Evolutionary conservation across 2,888 invertebrate genomes (phyloP).

Genomic region (Fragum sueziense): DNA sequence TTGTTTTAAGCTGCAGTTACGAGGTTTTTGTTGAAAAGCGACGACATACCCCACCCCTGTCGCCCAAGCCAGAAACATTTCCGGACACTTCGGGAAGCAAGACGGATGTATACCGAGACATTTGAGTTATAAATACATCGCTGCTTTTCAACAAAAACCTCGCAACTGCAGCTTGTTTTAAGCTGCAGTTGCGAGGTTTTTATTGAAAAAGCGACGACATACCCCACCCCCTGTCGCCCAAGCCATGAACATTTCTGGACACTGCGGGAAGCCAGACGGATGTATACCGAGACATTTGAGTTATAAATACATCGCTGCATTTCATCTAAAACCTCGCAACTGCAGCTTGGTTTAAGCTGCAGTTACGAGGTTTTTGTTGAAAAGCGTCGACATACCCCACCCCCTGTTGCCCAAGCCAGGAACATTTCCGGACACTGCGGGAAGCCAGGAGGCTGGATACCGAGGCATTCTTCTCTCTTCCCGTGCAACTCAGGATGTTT

Average conservation of each 20-base stretch:
- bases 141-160: too few relatives aligned
- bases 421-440: slow-evolving; percentile 18
- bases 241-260: slow-evolving; percentile 17
- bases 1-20: too few relatives aligned
- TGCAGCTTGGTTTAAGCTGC: too few relatives aligned
- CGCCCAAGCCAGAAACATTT: slow-evolving; percentile 28
- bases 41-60: slow-evolving; percentile 37
- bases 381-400: slow-evolving; percentile 16
- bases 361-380: too few relatives aligned
- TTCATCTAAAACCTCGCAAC: too few relatives aligned
- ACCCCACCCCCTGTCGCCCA: slow-evolving; percentile 41
- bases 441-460: slow-evolving; percentile 2
- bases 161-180: too few relatives aligned
- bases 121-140: too few relatives aligned
- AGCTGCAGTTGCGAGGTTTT: too few relatives aligned
- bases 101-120: slow-evolving; percentile 21
- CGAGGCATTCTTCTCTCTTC: slow-evolving; percentile 23
- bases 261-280: slow-evolving; percentile 15
- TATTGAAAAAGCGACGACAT: too few relatives aligned
- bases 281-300: slow-evolving; percentile 21
- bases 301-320: too few relatives aligned
- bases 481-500: slow-evolving; percentile 20
- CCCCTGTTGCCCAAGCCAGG: slow-evolving; percentile 35
- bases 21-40: too few relatives aligned
- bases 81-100: slow-evolving; percentile 16